Base-by-base conservation (phyloP, 2,113 vertebrate genomes). In the Paralichthys olivaceus region DNA sequence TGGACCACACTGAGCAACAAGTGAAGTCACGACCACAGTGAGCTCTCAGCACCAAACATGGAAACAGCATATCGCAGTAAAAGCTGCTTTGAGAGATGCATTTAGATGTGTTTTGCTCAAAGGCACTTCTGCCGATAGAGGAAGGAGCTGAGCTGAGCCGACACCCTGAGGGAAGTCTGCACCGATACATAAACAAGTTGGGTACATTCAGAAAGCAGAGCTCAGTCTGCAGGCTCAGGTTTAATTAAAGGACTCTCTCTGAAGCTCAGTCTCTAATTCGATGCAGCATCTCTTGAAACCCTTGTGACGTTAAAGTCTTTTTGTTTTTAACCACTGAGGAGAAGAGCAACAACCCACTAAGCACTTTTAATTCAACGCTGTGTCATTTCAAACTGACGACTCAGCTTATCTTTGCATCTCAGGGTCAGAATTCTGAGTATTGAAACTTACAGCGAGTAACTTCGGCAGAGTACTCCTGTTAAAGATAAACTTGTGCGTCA, bases 401-500 rank as follows among this genome's bases (percentile, higher is more conserved):
- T 0, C 0, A 5, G 25, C 47, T 4, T 86, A 89, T 89, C 86
- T 84, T 0, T 22, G 17, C 28, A 72, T 29, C 45, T 77, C 75
- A 75, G 83, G 4, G 28, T 28, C 61, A 20, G 7, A 85, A n/a
- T 90, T 89, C 86, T 34, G 9, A 84, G 84, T 86, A 90, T 80
- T 86, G 0, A 7, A 25, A 62, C 72, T 23, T 74, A 22, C 69
- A 69, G 12, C 26, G 0, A 22, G 51, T n/a, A 69, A 79, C n/a
- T 40, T 45, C 20, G 7, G 64, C 28, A 0, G 37, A 68, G 37
- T 0, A 7, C n/a, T 15, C 22, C 25, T 60, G 68, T 89, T 67
- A 86, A 75, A 82, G 84, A 92, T 91, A 90, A 90, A 84, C 77
- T 77, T 25, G 28, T 85, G 86, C 25, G 82, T 91, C 91, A 92